phyloP scores from a whole-genome alignment of 1,140 invertebrate species.

The Sarcophaga bullata region DNA sequence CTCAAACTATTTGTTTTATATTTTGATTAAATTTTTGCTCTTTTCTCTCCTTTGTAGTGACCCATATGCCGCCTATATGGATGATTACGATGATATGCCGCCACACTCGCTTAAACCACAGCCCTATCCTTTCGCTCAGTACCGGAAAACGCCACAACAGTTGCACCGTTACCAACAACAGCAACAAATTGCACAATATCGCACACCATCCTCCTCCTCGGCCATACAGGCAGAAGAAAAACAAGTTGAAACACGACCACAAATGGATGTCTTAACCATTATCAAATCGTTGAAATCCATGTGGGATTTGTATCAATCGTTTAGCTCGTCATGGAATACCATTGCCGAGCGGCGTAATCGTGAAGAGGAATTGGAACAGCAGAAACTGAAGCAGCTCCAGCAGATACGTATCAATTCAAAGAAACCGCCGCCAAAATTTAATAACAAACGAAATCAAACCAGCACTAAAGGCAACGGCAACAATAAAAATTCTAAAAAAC shows the following conservation, averaged over 20 bases:
- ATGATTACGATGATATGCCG: conserved; percentile 41
- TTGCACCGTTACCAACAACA: conserved; percentile 18
- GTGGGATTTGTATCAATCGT: conserved; percentile 61
- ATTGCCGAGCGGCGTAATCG: conserved; percentile 54
- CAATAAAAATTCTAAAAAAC: conserved; percentile 43
- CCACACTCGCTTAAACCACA: background rate
- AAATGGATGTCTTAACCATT: conserved; percentile 49
- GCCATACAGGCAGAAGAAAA: conserved; percentile 34
- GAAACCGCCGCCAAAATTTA: conserved; percentile 51
- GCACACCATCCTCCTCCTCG: background rate
- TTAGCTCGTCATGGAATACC: conserved; percentile 54
- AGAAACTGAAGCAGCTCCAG: conserved; percentile 50
- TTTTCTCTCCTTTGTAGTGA: conserved; percentile 29
- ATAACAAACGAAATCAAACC: conserved; percentile 53
- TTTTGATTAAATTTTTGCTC: background rate
- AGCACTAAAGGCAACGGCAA: conserved; percentile 6
- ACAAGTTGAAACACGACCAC: conserved; percentile 45
- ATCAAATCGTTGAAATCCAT: conserved; percentile 58
- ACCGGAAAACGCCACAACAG: conserved; percentile 1
- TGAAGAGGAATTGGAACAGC: conserved; percentile 52
- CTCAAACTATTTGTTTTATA: no score
- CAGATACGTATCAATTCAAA: conserved; percentile 55
- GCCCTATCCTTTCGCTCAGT: background rate
- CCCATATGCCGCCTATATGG: conserved; percentile 35
- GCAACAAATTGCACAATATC: conserved; percentile 30